Conservation (phyloP, 2,797 vertebrate genomes). For the Etheostoma perlongum region DNA sequence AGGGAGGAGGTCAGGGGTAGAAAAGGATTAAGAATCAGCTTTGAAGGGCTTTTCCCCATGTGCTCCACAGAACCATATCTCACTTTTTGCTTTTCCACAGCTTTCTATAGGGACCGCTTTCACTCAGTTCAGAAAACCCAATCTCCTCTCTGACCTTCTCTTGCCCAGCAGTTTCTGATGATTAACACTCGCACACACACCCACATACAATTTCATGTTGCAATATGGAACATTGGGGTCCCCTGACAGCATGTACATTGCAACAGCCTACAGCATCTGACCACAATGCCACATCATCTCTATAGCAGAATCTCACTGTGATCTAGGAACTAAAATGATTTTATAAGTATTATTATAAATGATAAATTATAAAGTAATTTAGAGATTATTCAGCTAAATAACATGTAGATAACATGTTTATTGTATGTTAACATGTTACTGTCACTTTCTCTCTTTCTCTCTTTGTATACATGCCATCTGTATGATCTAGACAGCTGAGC, state of each 20-base stretch:
- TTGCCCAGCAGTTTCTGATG: slow-evolving; percentile 65
- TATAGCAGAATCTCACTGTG: neutral
- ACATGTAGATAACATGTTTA: neutral
- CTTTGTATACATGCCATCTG: slow-evolving; percentile 46
- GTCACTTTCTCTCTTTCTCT: slow-evolving; percentile 9
- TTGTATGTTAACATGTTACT: slow-evolving; percentile 6
- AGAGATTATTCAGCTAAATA: neutral
- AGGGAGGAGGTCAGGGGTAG: slow-evolving; percentile 59
- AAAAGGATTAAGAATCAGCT: slow-evolving; percentile 77
- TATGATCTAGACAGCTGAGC: slow-evolving; percentile 56
- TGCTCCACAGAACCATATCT: slow-evolving; percentile 69
- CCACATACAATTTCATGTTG: slow-evolving; percentile 45
- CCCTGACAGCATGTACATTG: slow-evolving; percentile 32
- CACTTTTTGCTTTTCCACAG: slow-evolving; percentile 58
- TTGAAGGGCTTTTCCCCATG: slow-evolving; percentile 79
- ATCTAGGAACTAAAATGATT: neutral
- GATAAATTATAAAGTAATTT: neutral
- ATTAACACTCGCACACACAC: slow-evolving; percentile 58
- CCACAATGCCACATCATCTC: slow-evolving; percentile 12
- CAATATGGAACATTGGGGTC: slow-evolving; percentile 39
- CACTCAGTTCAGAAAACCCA: slow-evolving; percentile 74
- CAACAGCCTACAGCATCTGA: slow-evolving; percentile 32
- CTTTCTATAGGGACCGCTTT: slow-evolving; percentile 71
- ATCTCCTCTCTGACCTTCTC: slow-evolving; percentile 80
- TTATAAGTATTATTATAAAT: neutral